Evolutionary conservation across 1,140 invertebrate species (phyloP), one percentile per base, ranked within the genome.

Genomic region (Drosophila cardini): DNA sequence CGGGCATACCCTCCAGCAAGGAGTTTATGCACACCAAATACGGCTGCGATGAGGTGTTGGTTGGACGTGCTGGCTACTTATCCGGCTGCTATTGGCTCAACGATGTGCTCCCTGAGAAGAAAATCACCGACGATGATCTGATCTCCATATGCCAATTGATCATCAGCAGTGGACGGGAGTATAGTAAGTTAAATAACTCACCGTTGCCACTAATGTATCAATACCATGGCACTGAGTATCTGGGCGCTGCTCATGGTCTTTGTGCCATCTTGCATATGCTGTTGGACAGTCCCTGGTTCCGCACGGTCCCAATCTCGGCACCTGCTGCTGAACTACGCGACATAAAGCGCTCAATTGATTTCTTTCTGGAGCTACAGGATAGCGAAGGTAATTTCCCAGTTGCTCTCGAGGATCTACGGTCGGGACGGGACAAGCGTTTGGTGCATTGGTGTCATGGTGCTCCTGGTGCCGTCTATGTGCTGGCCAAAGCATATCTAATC

Each of bases 361-460:
- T 60, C 94, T 96, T 78, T 92, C 93, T 63, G 95, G 95, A 90
- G 74, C 96, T 67, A 90, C 95, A 97, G 92, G 94, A 94, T 52
- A 55, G 90, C 2, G 93, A 95, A 57, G 96, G 96, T 1, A 97
- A 97, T 91, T 97, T 97, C 92, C 96, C 96, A 0, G 94, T 94
- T 70, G 95, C 95, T 2, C 94, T 96, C 86, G 96, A 96, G 90
- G 96, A 97, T 91, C 79, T 95, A 45, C 80, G 82, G 2, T 87
- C 84, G 21, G 82, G 93, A 9, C 76, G 91, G 5, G 92, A 93
- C 2, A 91, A 94, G 69, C 95, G 96, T 71, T 86, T 98, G 2
- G 94, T 98, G 4, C 97, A 98, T 86, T 98, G 97, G 97, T 98
- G 97, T 92, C 97, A 98, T 92, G 97, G 97, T 1, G 96, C 96